Percentiles rank a stretch among this genome's conserved stretches.
Conservation (phyloP, 92 coral and sea anemone genomes). For the Anthopleura xanthogrammica region DNA sequence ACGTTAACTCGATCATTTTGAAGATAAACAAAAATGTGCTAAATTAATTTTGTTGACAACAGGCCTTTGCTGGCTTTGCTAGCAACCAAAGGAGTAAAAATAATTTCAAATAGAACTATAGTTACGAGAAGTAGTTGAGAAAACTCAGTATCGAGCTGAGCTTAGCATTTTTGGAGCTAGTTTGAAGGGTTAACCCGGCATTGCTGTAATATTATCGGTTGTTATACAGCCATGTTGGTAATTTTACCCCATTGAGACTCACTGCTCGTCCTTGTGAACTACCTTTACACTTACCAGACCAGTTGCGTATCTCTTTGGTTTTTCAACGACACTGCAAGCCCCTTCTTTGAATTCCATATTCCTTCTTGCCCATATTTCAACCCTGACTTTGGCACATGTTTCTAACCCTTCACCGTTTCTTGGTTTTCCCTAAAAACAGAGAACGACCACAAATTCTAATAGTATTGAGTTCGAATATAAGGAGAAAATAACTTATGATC, state of each 20-base stretch:
- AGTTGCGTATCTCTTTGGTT: background rate
- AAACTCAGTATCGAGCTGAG: background rate
- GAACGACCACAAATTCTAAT: background rate
- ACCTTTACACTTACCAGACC: slow-evolving; percentile 13
- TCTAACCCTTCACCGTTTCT: background rate
- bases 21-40: slow-evolving; percentile 1
- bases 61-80: background rate
- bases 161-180: background rate
- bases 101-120: background rate
- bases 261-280: background rate
- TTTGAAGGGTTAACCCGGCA: background rate
- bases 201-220: slow-evolving; percentile 6
- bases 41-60: background rate
- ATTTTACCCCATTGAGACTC: background rate
- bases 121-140: background rate
- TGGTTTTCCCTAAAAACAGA: background rate
- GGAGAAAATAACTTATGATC: slow-evolving; percentile 2
- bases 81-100: background rate
- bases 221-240: slow-evolving; percentile 3
- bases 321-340: slow-evolving; percentile 11
- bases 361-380: slow-evolving; percentile 8
- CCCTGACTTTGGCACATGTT: slow-evolving; percentile 14
- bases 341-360: slow-evolving; percentile 21
- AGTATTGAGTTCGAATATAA: background rate
- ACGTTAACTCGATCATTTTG: background rate